phyloP scores from a whole-genome alignment of 92 coral and sea anemone genomes.

The Actinostola sp. region DNA sequence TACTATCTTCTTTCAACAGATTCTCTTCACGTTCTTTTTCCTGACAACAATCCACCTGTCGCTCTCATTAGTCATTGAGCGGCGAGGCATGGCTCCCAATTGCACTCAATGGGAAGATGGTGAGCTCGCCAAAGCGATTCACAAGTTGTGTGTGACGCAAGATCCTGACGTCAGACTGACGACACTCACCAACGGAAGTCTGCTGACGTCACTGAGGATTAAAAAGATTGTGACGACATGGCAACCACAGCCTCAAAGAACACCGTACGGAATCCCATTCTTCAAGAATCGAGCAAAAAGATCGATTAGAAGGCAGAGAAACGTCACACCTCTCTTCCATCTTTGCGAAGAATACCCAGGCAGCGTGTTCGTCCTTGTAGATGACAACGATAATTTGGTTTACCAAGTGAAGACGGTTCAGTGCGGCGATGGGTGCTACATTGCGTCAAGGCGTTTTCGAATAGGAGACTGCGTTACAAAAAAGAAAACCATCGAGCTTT shows the following conservation, averaged over 20 bases:
- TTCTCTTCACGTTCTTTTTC: not conserved
- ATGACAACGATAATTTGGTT: constrained; percentile 4
- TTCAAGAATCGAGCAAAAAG: not conserved
- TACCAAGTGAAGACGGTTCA: constrained; percentile 13
- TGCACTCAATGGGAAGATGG: constrained; percentile 16
- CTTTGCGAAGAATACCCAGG: constrained; percentile 15
- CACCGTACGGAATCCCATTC: constrained; percentile 8
- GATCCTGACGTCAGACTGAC: not conserved
- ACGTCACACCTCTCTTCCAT: not conserved
- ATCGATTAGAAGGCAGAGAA: not conserved
- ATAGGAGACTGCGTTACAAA: constrained; percentile 15
- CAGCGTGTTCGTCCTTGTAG: constrained; percentile 11
- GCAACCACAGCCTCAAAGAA: not conserved
- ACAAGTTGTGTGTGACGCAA: not conserved
- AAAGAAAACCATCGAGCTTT: constrained; percentile 10
- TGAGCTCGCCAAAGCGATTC: not conserved
- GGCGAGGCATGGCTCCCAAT: no score
- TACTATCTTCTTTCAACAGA: no score
- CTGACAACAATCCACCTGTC: no score
- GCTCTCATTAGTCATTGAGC: no score
- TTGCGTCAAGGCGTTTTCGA: not conserved
- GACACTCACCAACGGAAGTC: not conserved
- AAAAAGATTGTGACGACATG: constrained; percentile 9
- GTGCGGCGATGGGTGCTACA: constrained; percentile 17
- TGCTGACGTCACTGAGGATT: not conserved